Conservation (phyloP, 53 echinoderm and acorn worm genomes). For the Echinarachnius parma region DNA sequence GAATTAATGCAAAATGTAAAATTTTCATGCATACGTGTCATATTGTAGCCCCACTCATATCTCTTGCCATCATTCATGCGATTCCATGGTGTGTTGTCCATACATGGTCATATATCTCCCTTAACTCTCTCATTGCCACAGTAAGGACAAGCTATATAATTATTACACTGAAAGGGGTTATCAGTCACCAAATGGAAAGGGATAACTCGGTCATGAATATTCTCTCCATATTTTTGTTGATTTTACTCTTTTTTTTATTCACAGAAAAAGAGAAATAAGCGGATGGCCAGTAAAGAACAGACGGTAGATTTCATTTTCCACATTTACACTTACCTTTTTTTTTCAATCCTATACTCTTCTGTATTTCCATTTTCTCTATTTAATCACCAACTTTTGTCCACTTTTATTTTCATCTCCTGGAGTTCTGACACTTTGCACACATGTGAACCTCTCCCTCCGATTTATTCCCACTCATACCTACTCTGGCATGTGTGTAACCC, state of each 20-base stretch:
- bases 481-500: not conserved
- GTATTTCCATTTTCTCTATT: not conserved
- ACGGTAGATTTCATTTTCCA: conserved; percentile 75
- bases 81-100: no score
- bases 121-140: no score
- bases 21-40: no score
- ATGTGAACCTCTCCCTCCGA: not conserved
- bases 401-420: not conserved
- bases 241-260: conserved; percentile 68
- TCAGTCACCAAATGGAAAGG: no score
- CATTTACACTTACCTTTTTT: conserved; percentile 31
- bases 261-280: conserved; percentile 95
- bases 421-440: not conserved
- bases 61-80: no score
- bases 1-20: no score
- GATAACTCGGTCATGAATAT: no score
- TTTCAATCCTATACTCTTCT: not conserved
- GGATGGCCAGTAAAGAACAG: conserved; percentile 84
- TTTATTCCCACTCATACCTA: not conserved
- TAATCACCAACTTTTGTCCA: not conserved
- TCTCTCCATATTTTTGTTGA: conserved; percentile 30
- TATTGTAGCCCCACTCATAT: no score
- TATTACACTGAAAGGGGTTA: no score
- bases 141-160: no score
- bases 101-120: no score